Conservation (phyloP, 2,797 vertebrate species). For the Sebastes hubbsi region DNA sequence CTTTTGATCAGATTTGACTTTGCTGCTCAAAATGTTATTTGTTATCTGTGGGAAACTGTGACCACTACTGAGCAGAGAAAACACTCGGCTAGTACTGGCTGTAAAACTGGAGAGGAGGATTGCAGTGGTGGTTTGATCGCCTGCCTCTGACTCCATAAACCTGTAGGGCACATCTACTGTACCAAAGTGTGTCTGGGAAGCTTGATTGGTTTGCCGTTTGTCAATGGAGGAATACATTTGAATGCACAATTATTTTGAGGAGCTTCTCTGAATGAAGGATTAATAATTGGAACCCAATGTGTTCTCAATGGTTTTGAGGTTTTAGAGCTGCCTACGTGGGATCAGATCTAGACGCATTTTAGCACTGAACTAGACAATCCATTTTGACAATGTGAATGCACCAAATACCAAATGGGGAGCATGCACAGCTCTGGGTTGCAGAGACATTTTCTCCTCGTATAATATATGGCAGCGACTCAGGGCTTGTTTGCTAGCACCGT, state of each 20-base stretch:
- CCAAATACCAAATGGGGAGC: neutral
- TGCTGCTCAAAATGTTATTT: neutral
- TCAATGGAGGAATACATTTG: neutral
- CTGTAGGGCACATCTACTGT: neutral
- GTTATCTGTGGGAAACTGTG: neutral
- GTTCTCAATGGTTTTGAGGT: neutral
- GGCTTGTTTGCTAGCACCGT: neutral
- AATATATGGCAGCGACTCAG: neutral
- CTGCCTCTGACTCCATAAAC: neutral
- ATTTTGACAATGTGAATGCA: neutral
- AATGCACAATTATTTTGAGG: neutral
- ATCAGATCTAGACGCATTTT: neutral
- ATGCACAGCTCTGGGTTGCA: neutral
- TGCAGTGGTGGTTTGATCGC: slow-evolving; percentile 7
- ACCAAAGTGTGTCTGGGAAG: neutral
- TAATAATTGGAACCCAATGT: neutral
- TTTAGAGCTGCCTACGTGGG: neutral
- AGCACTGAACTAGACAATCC: neutral
- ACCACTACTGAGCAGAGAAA: neutral
- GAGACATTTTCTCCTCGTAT: neutral
- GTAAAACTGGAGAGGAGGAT: neutral
- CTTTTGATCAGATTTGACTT: slow-evolving; percentile 8
- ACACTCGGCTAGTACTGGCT: neutral
- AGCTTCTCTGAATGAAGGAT: neutral
- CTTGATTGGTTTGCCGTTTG: neutral